Base-by-base conservation (phyloP, 2,888 invertebrate genomes). In the Theodoxus fluviatilis region DNA sequence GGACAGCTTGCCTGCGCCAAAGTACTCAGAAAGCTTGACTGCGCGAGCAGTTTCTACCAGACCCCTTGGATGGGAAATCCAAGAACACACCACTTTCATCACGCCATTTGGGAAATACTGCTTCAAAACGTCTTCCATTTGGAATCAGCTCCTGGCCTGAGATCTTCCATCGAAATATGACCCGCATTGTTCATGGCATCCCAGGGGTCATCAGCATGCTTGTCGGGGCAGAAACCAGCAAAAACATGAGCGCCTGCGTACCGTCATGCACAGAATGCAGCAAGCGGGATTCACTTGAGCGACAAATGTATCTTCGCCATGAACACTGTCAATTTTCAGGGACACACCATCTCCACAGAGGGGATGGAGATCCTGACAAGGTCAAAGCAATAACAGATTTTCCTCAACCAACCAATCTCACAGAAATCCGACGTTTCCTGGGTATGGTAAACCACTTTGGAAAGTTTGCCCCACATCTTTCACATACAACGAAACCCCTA, bases 101-200 rank as follows among this genome's bases (percentile, higher is more conserved):
- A 76, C 76, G 3, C 76, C 75, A 33, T 76, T 77, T 65, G 78
- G 77, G 18, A 57, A 75, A 9, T 78, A 67, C 49, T 52, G 72
- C 28, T 78, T 73, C 66, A 52, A 70, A n/a, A 7, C 35, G 74
- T 9, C 49, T 80, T n/a, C 75, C 78, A 9, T 78, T 76, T 66
- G 79, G 80, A 63, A 79, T 80, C 18, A 66, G 68, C 2, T 86
- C 85, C 64, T 88, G 88, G 4, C 85, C 86, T 0, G 88, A 87
- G 78, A 74, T 83, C 3, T 87, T 86, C 71, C 84, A 87, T 76
- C 85, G 86, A 79, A 79, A 77, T 2, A 68, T 88, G 68, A 84
- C 84, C 73, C 74, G 76, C 6, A 3, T 63, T 3, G 15, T 70
- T 4, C 65, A 37, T 40, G 71, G 71, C 37, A 55, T 68, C 15